A percentile compares a stretch with the other conserved stretches of the same genome.
Conservation (phyloP, 2,797 vertebrate species). For the Hylomyscus alleni region DNA sequence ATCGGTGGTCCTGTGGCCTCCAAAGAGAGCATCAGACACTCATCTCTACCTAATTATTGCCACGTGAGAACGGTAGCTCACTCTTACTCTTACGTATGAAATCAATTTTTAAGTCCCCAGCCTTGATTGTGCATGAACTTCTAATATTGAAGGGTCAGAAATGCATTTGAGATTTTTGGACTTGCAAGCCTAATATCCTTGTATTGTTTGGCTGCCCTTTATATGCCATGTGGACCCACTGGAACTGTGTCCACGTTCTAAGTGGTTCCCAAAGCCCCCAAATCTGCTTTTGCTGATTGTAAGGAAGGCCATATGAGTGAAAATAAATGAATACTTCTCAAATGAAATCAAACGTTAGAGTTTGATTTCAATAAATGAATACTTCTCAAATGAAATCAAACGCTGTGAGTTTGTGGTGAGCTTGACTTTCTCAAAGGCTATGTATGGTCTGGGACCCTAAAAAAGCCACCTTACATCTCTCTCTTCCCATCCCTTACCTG, state of each 20-base stretch:
- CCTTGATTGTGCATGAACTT: background rate
- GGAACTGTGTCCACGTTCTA: conserved; percentile 47
- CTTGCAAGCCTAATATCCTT: background rate
- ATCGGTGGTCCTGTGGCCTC: background rate
- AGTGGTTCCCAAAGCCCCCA: background rate
- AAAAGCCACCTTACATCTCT: background rate
- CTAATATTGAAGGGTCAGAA: conserved; percentile 20
- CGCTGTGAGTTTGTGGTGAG: background rate
- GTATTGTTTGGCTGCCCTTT: background rate
- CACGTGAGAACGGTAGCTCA: background rate
- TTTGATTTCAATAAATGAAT: too few species aligned
- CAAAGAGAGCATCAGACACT: background rate
- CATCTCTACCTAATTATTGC: background rate
- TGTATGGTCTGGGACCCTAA: background rate
- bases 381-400: conserved; percentile 9
- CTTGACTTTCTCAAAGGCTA: background rate
- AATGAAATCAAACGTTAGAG: background rate
- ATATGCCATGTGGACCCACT: background rate
- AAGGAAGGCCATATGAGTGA: background rate
- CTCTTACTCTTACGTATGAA: background rate
- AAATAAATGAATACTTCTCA: conserved; percentile 41
- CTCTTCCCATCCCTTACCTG: background rate
- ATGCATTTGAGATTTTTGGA: background rate
- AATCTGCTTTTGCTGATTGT: conserved; percentile 62
- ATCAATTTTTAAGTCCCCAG: background rate